Base-by-base conservation (phyloP, 2,797 vertebrate species). In the Lutra lutra region DNA sequence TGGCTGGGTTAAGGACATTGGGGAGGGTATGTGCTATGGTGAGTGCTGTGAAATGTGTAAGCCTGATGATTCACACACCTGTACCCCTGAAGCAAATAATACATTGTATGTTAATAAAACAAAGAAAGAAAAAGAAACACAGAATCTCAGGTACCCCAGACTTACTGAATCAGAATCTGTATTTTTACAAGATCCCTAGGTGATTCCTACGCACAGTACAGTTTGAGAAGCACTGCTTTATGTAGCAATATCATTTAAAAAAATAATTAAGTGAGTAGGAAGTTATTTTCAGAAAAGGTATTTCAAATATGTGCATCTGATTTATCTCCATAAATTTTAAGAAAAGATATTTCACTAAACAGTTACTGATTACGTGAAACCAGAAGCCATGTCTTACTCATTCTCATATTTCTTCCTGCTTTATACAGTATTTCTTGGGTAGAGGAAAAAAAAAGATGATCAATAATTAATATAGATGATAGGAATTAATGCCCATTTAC, bases 261-360 rank as follows among this genome's bases (percentile, higher is more conserved):
- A 27, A 68, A 78, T 92, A 70, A 92, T 46, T 43, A 86, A 38
- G 82, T 46, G 86, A 86, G 14, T 35, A 89, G 7, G 4, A 84
- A 86, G 70, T n/a, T 77, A 79, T 80, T 87, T 97, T 87, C 79
- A 82, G 35, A 89, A 89, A 88, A 87, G 20, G 0, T 60, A 95
- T 79, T 86, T 79, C 68, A 94, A 95, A 89, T 51, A 38, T 35
- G 75, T 20, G 1, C 43, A 87, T 68, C 72, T 43, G 40, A 88
- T 15, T 83, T 95, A 90, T 56, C 25, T 85, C 38, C 12, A 96
- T 43, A 78, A 88, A 84, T 79, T 95, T 91, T 95, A 70, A 91
- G 25, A 82, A 82, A 25, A 84, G 11, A 46, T 58, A 82, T 93
- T 89, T 95, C 38, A 70, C 20, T 87, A 8, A 92, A 86, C 60